These are phyloP conservation scores for Sphecodes monilicornis DNA, from an alignment of 2,888 invertebrate genomes.

Conservation along the genomic window DNA sequence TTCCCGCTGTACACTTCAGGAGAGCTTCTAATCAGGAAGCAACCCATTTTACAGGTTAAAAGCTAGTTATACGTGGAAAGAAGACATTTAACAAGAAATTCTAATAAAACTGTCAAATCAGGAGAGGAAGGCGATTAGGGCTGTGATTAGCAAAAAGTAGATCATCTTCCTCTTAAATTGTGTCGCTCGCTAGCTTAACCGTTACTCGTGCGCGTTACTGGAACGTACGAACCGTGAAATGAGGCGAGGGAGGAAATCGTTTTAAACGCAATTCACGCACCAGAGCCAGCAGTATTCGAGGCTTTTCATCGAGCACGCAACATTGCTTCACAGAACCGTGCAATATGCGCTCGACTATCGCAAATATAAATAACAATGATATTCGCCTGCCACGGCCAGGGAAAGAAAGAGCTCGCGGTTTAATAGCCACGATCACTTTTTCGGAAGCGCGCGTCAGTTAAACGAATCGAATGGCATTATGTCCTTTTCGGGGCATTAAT, in stretches of 20 bases:
- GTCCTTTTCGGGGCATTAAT: conserved; percentile 51
- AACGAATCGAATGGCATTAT: conserved; percentile 54
- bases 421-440: conserved; percentile 44
- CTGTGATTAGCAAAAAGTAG: conserved; percentile 58
- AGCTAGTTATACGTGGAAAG: conserved; percentile 13
- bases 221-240: conserved; percentile 72
- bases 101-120: conserved; percentile 19
- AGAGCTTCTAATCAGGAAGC: conserved; percentile 12
- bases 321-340: conserved; percentile 18
- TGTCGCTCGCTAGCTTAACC: conserved; percentile 49
- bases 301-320: conserved; percentile 49
- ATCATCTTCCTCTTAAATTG: conserved; percentile 64
- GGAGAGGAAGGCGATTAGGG: conserved; percentile 51
- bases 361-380: not conserved
- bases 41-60: not conserved
- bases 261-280: conserved; percentile 64
- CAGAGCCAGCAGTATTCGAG: conserved; percentile 39
- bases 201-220: conserved; percentile 68
- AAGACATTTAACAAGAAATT: conserved; percentile 14
- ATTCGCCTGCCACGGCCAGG: conserved; percentile 21
- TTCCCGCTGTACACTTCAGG: not conserved
- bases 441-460: conserved; percentile 53
- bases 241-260: conserved; percentile 69
- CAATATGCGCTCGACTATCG: not conserved
- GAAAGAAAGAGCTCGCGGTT: conserved; percentile 6